Conservation (phyloP, 2,797 vertebrate species). For the Malacoctenus gilli region DNA sequence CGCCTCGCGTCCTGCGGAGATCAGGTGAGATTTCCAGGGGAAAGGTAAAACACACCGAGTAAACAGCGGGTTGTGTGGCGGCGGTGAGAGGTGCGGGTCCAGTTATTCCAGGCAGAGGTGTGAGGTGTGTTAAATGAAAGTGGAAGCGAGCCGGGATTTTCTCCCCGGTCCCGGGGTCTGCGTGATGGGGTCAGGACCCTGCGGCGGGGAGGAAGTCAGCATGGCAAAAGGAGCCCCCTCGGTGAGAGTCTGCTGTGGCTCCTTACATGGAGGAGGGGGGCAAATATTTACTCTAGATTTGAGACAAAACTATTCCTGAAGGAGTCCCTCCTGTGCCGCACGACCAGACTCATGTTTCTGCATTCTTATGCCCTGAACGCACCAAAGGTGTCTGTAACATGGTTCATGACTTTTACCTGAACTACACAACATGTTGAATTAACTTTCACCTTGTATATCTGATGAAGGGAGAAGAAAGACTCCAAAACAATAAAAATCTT, state of each 20-base stretch:
- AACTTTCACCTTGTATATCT: no score
- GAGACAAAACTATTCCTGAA: conserved; percentile 29
- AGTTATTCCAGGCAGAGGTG: conserved; percentile 74
- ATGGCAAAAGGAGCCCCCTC: conserved; percentile 42
- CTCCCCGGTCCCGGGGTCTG: conserved; percentile 60
- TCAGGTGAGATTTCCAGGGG: conserved; percentile 65
- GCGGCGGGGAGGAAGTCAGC: conserved; percentile 51
- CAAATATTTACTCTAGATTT: conserved; percentile 49
- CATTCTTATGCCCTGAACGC: neutral
- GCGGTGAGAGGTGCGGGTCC: conserved; percentile 66
- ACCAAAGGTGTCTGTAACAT: no score
- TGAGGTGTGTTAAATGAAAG: conserved; percentile 75
- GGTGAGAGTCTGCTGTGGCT: conserved; percentile 53
- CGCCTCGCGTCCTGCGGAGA: conserved; percentile 36
- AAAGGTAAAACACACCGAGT: conserved; percentile 73
- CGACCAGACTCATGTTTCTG: conserved; percentile 4
- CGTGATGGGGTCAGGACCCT: conserved; percentile 76
- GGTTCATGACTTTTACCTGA: neutral
- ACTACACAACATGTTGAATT: neutral
- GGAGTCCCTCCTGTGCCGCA: conserved; percentile 1
- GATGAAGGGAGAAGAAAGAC: no score
- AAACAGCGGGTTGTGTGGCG: conserved; percentile 62
- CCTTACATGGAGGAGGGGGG: conserved; percentile 39
- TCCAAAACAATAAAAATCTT: no score
- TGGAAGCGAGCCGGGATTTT: conserved; percentile 60